These are phyloP conservation scores for Hypothenemus hampei DNA, from an alignment of 1,140 invertebrate genomes.

Conservation along the genomic window DNA sequence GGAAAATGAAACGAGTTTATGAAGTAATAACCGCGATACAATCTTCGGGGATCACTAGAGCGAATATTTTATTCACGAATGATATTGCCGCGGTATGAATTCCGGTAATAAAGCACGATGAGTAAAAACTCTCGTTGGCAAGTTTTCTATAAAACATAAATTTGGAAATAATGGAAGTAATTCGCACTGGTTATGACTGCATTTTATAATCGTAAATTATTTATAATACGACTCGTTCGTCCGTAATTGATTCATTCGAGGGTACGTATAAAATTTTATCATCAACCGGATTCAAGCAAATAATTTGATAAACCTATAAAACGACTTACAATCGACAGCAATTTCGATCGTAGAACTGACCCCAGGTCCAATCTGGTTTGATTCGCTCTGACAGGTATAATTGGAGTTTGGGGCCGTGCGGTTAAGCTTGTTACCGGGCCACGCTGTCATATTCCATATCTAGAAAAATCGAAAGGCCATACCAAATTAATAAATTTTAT, in stretches of 20 bases:
- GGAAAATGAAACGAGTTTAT: constrained; percentile 8
- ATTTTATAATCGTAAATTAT: no score
- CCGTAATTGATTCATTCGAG: no score
- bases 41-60: constrained; percentile 4
- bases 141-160: no score
- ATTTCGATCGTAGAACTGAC: constrained; percentile 78
- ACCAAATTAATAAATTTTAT: no score
- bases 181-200: no score
- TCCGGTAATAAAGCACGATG: background rate
- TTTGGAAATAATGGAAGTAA: no score
- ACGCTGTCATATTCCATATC: constrained; percentile 72
- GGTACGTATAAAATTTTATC: no score
- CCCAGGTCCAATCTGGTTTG: constrained; percentile 65
- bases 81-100: background rate
- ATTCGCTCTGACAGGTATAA: constrained; percentile 76
- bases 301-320: background rate
- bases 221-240: no score
- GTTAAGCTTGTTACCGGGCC: constrained; percentile 72
- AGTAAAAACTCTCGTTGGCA: background rate
- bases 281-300: no score
- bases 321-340: constrained; percentile 79
- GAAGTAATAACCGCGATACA: constrained; percentile 5
- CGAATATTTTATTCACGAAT: constrained; percentile 6
- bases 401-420: constrained; percentile 70
- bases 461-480: constrained; percentile 38